A percentile compares a stretch with the other conserved stretches of the same genome.
phyloP scores from a whole-genome alignment of 2,797 vertebrate genomes.

The Phaenicophaeus curvirostris region DNA sequence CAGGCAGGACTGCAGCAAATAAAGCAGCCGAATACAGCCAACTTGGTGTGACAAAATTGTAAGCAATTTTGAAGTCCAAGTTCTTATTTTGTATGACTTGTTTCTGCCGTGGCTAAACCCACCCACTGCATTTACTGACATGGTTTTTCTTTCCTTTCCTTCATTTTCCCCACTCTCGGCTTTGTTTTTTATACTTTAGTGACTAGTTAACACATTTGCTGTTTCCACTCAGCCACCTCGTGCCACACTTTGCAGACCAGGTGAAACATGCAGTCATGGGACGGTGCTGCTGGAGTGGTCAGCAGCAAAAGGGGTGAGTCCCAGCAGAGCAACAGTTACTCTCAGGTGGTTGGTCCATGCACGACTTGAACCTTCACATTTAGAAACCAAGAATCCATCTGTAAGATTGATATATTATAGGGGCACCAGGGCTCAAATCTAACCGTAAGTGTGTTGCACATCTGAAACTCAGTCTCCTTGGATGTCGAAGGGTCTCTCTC shows the following conservation, averaged over 20 bases:
- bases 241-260: neutral
- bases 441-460: neutral
- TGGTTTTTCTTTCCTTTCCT: neutral
- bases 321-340: neutral
- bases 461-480: neutral
- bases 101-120: neutral
- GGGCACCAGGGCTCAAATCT: neutral
- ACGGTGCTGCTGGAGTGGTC: neutral
- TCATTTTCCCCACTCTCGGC: neutral
- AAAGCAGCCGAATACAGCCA: neutral
- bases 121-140: neutral
- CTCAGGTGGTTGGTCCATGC: neutral
- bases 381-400: neutral
- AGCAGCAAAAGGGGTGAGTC: neutral
- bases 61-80: neutral
- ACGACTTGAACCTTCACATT: neutral
- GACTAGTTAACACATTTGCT: neutral
- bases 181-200: neutral
- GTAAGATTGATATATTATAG: neutral
- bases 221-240: neutral
- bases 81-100: neutral
- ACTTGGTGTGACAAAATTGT: neutral
- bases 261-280: fast-evolving
- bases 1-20: neutral
- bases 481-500: neutral